Evolutionary conservation across 2,113 vertebrate species (phyloP).

Genomic region (Hemichromis elongatus): DNA sequence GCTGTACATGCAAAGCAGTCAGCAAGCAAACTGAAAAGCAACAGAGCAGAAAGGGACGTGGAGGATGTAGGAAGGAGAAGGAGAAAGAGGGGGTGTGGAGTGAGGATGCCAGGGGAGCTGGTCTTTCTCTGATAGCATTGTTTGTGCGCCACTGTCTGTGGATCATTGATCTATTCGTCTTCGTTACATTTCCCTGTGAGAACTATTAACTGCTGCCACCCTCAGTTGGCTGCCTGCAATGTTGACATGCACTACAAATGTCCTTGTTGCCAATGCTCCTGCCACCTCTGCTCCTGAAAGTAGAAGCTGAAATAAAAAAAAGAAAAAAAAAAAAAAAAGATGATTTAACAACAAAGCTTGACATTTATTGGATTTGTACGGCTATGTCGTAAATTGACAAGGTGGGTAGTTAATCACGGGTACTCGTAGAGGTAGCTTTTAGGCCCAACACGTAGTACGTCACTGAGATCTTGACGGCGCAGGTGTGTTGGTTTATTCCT

Average conservation of each 20-base stretch:
- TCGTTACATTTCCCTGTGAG: conserved; percentile 54
- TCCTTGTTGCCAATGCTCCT: conserved; percentile 1
- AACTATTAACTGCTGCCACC: conserved; percentile 59
- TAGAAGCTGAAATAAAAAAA: background rate
- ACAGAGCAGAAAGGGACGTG: background rate
- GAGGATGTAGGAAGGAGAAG: background rate
- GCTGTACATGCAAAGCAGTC: conserved; percentile 22
- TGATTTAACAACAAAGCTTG: background rate
- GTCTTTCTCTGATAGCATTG: conserved; percentile 46
- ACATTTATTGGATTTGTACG: background rate
- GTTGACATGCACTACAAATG: conserved; percentile 36
- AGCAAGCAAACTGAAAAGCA: background rate
- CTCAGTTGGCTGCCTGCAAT: conserved; percentile 34
- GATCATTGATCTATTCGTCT: conserved; percentile 64
- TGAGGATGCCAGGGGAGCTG: background rate
- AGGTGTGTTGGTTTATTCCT: background rate
- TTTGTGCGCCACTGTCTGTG: conserved; percentile 50
- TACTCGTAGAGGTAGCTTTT: background rate
- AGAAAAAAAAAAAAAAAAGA: background rate
- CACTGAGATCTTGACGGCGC: background rate
- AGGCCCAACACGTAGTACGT: background rate
- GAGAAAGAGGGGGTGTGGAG: background rate
- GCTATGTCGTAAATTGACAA: background rate
- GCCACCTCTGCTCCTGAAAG: background rate
- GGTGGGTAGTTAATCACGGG: background rate